Percentiles rank a stretch among this genome's conserved stretches.
Conservation (phyloP, 1,140 invertebrate genomes). For the Oryctes rhinoceros region DNA sequence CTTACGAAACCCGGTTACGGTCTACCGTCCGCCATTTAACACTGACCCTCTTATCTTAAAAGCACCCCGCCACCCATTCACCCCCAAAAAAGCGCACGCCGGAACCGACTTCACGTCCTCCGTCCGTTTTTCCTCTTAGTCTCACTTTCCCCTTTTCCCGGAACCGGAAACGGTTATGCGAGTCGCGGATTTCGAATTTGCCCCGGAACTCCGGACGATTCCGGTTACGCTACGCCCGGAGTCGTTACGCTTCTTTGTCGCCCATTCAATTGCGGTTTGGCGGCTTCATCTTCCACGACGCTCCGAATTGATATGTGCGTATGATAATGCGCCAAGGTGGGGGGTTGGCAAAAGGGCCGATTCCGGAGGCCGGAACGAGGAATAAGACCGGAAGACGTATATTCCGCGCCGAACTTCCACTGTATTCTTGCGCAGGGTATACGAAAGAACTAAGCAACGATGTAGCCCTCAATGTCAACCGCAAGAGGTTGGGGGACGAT, state of each 20-base stretch:
- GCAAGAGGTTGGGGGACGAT: background rate
- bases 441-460: background rate
- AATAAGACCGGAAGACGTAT: background rate
- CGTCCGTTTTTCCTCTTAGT: too few species aligned
- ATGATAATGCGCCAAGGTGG: background rate
- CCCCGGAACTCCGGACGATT: background rate
- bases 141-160: background rate
- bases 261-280: background rate
- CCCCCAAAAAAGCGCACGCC: too few species aligned
- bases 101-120: too few species aligned
- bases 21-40: background rate
- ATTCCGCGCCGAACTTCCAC: background rate
- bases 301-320: constrained; percentile 1
- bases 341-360: background rate
- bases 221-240: background rate
- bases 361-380: background rate
- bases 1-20: too few species aligned
- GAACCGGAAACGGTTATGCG: constrained; percentile 3
- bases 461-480: background rate
- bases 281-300: background rate
- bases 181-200: constrained; percentile 4
- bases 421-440: background rate
- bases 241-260: constrained; percentile 2
- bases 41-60: constrained; percentile 1
- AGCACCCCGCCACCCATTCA: background rate